phyloP scores from a whole-genome alignment of 2,797 vertebrate species.

The Heterohyrax brucei region DNA sequence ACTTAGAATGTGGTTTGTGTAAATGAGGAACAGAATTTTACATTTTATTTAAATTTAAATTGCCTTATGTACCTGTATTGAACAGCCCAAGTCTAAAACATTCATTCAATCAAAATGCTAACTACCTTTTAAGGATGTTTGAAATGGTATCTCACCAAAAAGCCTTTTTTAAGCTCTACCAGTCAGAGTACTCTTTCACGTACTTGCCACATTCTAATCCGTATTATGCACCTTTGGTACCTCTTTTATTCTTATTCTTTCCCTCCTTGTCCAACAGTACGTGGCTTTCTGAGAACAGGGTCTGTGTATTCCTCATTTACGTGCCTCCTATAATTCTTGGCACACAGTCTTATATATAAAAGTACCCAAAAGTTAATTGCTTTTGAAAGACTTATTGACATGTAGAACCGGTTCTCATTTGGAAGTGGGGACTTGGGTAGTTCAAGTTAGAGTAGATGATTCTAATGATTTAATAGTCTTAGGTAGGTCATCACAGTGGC shows the following conservation, averaged over 20 bases:
- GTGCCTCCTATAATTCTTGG: slow-evolving; percentile 14
- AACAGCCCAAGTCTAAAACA: background rate
- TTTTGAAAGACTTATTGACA: slow-evolving; percentile 42
- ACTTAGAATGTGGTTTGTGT: background rate
- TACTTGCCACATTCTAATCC: slow-evolving; percentile 42
- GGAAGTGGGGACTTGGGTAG: slow-evolving; percentile 16
- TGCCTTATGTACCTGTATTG: background rate
- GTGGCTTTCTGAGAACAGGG: background rate
- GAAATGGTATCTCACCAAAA: background rate
- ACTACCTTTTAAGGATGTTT: background rate
- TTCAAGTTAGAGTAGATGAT: slow-evolving; percentile 57
- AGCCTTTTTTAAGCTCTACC: background rate
- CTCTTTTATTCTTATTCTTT: slow-evolving; percentile 12
- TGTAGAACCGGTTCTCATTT: background rate
- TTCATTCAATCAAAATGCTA: slow-evolving; percentile 25
- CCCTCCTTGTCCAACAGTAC: background rate
- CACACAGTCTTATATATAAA: background rate
- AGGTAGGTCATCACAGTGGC: background rate
- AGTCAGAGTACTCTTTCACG: background rate
- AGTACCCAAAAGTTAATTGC: background rate
- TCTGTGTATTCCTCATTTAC: background rate
- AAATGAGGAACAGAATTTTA: slow-evolving; percentile 34
- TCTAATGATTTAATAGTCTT: background rate
- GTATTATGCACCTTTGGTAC: background rate
- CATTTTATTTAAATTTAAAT: slow-evolving; percentile 57